A percentile compares a stretch with the other conserved stretches of the same genome.
phyloP scores from a whole-genome alignment of 1,140 invertebrate species.

The Andrena cerasifolii region DNA sequence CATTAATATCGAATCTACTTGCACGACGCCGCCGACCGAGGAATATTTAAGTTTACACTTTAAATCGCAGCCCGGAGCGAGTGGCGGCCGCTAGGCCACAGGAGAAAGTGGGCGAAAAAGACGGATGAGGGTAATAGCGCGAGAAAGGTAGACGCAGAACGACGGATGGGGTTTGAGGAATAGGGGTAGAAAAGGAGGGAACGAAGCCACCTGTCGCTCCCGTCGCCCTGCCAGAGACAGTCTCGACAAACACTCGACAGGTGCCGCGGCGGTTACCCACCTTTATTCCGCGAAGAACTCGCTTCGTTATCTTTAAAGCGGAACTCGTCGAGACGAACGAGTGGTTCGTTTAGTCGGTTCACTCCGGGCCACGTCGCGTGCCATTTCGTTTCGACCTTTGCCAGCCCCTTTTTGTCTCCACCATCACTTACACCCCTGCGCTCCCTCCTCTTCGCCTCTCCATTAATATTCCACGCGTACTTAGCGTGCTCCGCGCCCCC shows the following conservation, averaged over 20 bases:
- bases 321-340: slow-evolving; percentile 52
- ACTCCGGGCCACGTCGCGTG: slow-evolving; percentile 4
- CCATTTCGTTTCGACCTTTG: slow-evolving; percentile 56
- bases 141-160: slow-evolving; percentile 36
- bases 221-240: slow-evolving; percentile 58
- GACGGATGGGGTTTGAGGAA: background rate
- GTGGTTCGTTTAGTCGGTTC: slow-evolving; percentile 29
- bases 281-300: slow-evolving; percentile 72
- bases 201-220: slow-evolving; percentile 73
- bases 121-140: slow-evolving; percentile 53
- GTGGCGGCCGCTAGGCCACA: slow-evolving; percentile 26
- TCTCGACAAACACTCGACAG: slow-evolving; percentile 71
- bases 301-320: slow-evolving; percentile 74
- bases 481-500: background rate
- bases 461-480: slow-evolving; percentile 19
- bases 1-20: slow-evolving; percentile 76
- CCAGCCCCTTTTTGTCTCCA: background rate
- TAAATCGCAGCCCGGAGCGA: slow-evolving; percentile 70
- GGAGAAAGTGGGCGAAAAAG: slow-evolving; percentile 33
- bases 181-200: slow-evolving; percentile 30
- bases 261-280: slow-evolving; percentile 58
- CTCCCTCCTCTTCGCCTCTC: background rate
- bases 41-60: slow-evolving; percentile 77
- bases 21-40: slow-evolving; percentile 66
- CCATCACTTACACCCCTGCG: too few species aligned